Evolutionary conservation across 2,113 vertebrate genomes (phyloP).

Genomic region (Tenebrosternarchus preto): DNA sequence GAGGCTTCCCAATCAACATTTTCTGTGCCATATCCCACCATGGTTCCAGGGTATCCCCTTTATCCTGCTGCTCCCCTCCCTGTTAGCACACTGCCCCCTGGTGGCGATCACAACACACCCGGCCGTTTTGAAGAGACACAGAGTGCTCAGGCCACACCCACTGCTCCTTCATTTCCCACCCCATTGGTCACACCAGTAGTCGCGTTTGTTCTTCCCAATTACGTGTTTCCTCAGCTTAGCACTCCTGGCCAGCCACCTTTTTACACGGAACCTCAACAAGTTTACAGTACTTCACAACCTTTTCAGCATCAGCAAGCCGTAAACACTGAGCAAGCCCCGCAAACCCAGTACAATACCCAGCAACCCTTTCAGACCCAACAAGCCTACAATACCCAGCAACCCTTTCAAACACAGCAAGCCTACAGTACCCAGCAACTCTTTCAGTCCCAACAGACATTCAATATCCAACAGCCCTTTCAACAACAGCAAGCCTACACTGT

Average conservation of each 20-base stretch:
- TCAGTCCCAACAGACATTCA: constrained; percentile 55
- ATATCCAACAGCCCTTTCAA: constrained; percentile 67
- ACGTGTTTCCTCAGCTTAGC: constrained; percentile 73
- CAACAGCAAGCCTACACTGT: constrained; percentile 62
- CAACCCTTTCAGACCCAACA: constrained; percentile 63
- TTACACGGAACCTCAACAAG: constrained; percentile 69
- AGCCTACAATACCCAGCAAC: constrained; percentile 63
- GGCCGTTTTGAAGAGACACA: constrained; percentile 68
- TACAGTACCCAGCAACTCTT: constrained; percentile 64
- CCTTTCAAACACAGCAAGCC: constrained; percentile 64
- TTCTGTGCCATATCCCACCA: constrained; percentile 76
- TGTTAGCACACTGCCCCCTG: constrained; percentile 68
- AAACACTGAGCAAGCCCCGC: constrained; percentile 38
- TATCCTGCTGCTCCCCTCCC: constrained; percentile 75
- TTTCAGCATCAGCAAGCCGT: constrained; percentile 60
- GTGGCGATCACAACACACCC: constrained; percentile 64
- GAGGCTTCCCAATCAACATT: constrained; percentile 83
- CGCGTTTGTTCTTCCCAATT: constrained; percentile 85
- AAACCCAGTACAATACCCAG: constrained; percentile 58
- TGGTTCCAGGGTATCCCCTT: constrained; percentile 80
- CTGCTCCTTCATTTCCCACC: constrained; percentile 71
- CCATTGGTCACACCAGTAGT: constrained; percentile 83
- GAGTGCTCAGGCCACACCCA: constrained; percentile 63
- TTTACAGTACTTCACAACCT: constrained; percentile 66
- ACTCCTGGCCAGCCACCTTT: constrained; percentile 67